Evolutionary conservation across 2,113 vertebrate genomes (phyloP).

Genomic region (Malurus alboscapulatus): DNA sequence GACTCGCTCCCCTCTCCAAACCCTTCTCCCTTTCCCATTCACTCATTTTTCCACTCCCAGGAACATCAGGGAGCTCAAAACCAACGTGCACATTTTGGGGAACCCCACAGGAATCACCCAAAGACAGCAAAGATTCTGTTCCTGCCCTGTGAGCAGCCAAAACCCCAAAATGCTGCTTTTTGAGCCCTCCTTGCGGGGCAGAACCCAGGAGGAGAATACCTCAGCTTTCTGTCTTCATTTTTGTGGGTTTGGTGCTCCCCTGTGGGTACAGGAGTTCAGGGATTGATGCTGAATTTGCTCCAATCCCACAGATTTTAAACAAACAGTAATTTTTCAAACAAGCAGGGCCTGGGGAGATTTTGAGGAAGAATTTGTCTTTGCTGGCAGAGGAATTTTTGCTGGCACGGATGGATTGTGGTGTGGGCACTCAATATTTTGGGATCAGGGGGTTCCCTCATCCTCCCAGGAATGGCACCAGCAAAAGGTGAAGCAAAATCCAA

Average conservation of each 20-base stretch:
- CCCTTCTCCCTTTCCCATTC: neutral
- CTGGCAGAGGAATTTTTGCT: neutral
- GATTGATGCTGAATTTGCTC: neutral
- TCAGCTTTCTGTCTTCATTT: rapidly evolving
- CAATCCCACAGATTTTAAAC: neutral
- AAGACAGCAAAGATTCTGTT: neutral
- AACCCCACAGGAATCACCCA: neutral
- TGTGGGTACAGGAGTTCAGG: neutral
- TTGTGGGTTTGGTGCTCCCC: neutral
- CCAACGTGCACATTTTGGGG: rapidly evolving
- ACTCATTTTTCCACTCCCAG: neutral
- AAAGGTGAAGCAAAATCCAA: neutral
- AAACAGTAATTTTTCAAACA: neutral
- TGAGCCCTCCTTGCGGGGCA: neutral
- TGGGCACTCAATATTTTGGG: neutral
- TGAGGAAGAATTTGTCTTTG: neutral
- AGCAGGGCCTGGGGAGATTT: neutral
- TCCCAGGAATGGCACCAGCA: neutral
- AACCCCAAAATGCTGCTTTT: neutral
- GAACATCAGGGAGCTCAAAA: rapidly evolving
- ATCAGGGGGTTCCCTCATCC: neutral
- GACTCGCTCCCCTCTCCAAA: neutral
- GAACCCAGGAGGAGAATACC: neutral
- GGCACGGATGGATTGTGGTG: neutral
- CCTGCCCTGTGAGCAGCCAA: rapidly evolving